Percentiles rank a stretch among this genome's conserved stretches.
phyloP scores from a whole-genome alignment of 2,888 invertebrate species.

The Idaea aversata region DNA sequence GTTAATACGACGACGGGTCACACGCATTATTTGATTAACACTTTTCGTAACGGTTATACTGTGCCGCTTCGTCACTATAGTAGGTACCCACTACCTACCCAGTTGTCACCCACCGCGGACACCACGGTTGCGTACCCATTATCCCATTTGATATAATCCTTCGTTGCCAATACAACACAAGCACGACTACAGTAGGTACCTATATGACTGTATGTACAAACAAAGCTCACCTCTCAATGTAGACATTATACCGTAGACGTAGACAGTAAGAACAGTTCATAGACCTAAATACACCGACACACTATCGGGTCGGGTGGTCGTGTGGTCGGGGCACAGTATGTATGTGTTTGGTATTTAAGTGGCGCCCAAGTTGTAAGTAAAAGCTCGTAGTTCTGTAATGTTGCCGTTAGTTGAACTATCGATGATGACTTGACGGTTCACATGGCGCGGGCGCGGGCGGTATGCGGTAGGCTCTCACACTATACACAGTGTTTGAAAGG shows the following conservation, averaged over 20 bases:
- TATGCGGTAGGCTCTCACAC: no score
- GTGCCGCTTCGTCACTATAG: background rate
- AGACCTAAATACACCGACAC: no score
- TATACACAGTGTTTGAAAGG: no score
- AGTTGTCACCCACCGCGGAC: no score
- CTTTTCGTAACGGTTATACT: constrained; percentile 13
- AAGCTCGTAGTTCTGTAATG: background rate
- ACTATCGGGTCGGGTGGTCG: no score
- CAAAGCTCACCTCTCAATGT: no score
- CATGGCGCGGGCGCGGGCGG: background rate
- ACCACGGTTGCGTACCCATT: constrained; percentile 5
- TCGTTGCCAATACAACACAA: background rate
- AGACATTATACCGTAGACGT: no score
- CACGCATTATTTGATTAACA: constrained; percentile 28
- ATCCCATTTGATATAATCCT: background rate
- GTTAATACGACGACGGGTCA: constrained; percentile 31
- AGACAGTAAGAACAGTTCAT: no score
- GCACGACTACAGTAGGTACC: background rate
- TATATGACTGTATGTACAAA: no score
- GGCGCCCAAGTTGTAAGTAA: background rate
- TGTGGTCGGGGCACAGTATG: no score
- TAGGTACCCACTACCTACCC: no score
- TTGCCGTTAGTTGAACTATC: background rate
- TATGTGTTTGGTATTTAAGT: no score
- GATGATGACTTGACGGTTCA: background rate